Evolutionary conservation across 1,140 invertebrate species (phyloP).

Genomic region (Drosophila saltans): DNA sequence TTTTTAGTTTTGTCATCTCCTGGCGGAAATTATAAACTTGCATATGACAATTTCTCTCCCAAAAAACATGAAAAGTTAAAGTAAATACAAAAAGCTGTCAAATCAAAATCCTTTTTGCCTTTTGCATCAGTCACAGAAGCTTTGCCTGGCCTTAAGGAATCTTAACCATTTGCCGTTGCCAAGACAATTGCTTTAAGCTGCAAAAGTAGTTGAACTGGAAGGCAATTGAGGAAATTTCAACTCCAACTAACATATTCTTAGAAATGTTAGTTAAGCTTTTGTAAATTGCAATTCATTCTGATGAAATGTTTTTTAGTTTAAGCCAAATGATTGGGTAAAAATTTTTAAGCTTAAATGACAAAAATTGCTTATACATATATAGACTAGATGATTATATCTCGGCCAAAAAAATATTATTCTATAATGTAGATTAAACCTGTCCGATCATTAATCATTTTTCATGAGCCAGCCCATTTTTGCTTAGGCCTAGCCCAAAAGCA

Average conservation of each 20-base stretch:
- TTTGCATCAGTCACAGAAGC: neutral
- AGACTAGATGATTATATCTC: neutral
- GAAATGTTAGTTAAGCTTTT: too few species aligned
- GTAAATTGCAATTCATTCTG: too few species aligned
- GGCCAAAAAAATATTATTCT: too few species aligned
- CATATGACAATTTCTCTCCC: conserved; percentile 16
- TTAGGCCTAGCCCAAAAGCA: conserved; percentile 14
- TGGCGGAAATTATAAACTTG: conserved; percentile 53
- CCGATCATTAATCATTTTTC: conserved; percentile 67
- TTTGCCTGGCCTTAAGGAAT: neutral
- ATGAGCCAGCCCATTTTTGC: conserved; percentile 42
- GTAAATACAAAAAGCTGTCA: neutral
- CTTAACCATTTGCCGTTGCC: neutral
- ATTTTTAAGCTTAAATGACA: neutral
- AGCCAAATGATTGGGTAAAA: neutral
- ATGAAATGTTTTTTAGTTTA: too few species aligned
- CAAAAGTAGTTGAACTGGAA: neutral
- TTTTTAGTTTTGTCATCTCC: conserved; percentile 23
- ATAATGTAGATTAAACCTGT: neutral
- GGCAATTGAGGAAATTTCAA: too few species aligned
- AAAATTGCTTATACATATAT: neutral
- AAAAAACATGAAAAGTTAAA: conserved; percentile 2
- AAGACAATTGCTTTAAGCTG: neutral
- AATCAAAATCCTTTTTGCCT: neutral
- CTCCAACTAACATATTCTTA: too few species aligned